phyloP scores from a whole-genome alignment of 1,140 invertebrate species.

The Schmidtea mediterranea region DNA sequence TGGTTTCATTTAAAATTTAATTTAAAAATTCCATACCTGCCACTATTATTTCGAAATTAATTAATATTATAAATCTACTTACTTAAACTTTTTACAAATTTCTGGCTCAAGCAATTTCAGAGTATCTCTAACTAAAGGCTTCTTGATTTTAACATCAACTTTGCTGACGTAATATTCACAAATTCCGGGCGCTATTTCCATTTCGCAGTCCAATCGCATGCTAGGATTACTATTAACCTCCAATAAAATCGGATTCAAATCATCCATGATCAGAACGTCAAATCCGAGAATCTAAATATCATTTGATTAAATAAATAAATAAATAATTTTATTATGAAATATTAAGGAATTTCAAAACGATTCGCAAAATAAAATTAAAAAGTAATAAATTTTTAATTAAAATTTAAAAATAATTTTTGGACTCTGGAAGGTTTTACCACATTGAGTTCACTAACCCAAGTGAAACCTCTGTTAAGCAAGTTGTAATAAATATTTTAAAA shows the following conservation, averaged over 20 bases:
- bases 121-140: slow-evolving; percentile 17
- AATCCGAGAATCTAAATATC: slow-evolving; percentile 29
- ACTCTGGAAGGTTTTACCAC: background rate
- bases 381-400: too few relatives aligned
- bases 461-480: too few relatives aligned
- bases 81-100: too few relatives aligned
- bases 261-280: slow-evolving; percentile 25
- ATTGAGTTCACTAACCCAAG: background rate
- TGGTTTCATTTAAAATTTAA: too few relatives aligned
- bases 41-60: too few relatives aligned
- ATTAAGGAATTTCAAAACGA: background rate
- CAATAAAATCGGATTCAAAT: slow-evolving; percentile 25
- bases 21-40: too few relatives aligned
- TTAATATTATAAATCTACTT: too few relatives aligned
- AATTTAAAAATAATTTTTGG: too few relatives aligned
- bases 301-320: too few relatives aligned
- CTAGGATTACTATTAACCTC: slow-evolving; percentile 31
- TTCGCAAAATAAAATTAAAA: background rate
- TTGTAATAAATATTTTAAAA: too few relatives aligned
- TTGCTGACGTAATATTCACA: slow-evolving; percentile 14
- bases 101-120: slow-evolving; percentile 13
- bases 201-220: slow-evolving; percentile 26
- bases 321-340: too few relatives aligned
- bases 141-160: slow-evolving; percentile 23
- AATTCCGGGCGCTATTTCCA: slow-evolving; percentile 16